Percentiles rank a stretch among this genome's conserved stretches.
Evolutionary conservation across 2,797 vertebrate genomes (phyloP).

Genomic region (Eutrigla gurnardus): DNA sequence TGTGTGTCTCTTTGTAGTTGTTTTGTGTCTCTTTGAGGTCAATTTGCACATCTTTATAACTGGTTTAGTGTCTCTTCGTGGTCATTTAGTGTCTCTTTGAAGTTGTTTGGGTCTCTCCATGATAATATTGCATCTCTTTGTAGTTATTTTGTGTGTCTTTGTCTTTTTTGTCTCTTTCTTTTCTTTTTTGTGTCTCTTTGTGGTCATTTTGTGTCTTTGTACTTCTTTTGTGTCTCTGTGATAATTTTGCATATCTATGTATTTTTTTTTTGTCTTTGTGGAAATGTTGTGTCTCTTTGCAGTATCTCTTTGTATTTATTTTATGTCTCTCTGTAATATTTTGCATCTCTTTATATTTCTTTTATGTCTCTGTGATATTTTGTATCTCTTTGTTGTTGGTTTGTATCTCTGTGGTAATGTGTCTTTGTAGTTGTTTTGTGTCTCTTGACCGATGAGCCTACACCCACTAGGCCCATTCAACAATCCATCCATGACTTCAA

Average conservation of each 20-base stretch:
- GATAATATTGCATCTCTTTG: neutral
- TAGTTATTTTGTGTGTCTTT: neutral
- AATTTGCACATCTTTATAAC: neutral
- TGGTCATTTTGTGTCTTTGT: neutral
- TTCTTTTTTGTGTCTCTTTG: neutral
- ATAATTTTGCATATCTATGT: too few relatives aligned
- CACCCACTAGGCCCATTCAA: neutral
- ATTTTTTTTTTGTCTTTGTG: neutral
- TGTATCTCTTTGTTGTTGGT: neutral
- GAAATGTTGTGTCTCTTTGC: neutral
- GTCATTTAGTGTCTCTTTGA: neutral
- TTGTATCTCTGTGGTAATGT: neutral
- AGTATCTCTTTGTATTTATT: neutral
- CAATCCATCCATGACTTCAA: neutral
- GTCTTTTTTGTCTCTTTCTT: neutral
- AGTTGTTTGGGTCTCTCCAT: neutral
- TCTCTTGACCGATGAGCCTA: neutral
- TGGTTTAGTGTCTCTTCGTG: neutral
- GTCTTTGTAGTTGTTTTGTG: neutral
- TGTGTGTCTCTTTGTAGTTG: neutral
- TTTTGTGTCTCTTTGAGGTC: neutral
- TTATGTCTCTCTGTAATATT: neutral
- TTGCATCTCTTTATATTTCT: neutral
- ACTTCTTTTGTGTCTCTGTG: neutral
- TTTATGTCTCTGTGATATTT: neutral